A percentile compares a stretch with the other conserved stretches of the same genome.
These are phyloP conservation scores for Globodera rostochiensis DNA, from an alignment of 1,140 invertebrate genomes.

Conservation along the genomic window DNA sequence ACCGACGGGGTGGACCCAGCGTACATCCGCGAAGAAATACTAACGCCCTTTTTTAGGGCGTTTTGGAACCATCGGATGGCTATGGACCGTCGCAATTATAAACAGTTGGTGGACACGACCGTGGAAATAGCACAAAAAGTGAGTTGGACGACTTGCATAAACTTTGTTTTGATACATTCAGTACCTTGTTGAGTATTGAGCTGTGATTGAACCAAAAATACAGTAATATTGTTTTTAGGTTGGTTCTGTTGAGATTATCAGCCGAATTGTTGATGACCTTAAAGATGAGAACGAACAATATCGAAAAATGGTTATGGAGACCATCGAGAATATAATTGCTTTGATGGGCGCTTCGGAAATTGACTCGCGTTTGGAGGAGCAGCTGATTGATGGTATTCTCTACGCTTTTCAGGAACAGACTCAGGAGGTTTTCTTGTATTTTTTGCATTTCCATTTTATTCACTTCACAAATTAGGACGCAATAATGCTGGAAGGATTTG, in stretches of 20 bases:
- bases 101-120: conserved; percentile 96
- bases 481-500: conserved; percentile 99
- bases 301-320: conserved; percentile 99
- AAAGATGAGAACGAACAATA: conserved; percentile 99
- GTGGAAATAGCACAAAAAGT: conserved; percentile 99
- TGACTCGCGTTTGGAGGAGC: conserved; percentile 94
- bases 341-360: conserved; percentile 96
- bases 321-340: conserved; percentile 96
- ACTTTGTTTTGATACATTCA: not conserved
- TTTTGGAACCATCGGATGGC: conserved; percentile 99
- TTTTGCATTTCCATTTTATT: conserved; percentile 10
- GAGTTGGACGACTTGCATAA: too few relatives aligned
- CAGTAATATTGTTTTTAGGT: conserved; percentile 33
- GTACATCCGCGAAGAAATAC: conserved; percentile 98
- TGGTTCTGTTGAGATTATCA: conserved; percentile 96
- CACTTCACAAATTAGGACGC: conserved; percentile 75
- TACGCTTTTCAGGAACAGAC: conserved; percentile 99
- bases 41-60: conserved; percentile 98
- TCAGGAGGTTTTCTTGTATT: conserved; percentile 76
- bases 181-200: conserved; percentile 16
- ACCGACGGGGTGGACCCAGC: conserved; percentile 99
- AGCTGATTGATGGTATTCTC: conserved; percentile 96
- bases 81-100: conserved; percentile 91
- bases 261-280: conserved; percentile 94
- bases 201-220: not conserved